Base-by-base conservation (phyloP, 2,888 invertebrate species). In the Amorpha juglandis region DNA sequence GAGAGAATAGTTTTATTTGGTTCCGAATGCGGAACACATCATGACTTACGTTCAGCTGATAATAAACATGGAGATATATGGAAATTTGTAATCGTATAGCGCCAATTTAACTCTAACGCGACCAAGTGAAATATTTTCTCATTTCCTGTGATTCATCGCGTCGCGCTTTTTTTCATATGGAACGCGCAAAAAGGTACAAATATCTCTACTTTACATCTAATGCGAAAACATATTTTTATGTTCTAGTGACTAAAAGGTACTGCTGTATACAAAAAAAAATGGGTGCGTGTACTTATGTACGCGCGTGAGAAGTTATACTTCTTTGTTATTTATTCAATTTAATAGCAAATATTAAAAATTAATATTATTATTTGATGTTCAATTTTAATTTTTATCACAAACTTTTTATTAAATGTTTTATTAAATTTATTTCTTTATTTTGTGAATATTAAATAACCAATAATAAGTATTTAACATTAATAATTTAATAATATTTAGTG, bases 151-250 rank as follows among this genome's bases (percentile, higher is more conserved):
- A 69, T 63, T 67, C 66, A 70, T 71, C 69, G 65, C 66, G 67
- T 62, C 66, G 64, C 69, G 51, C 67, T 69, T 73, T 70, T n/a
- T 71, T 69, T 66, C 70, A 63, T 70, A 69, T 69, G 70, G 66
- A 27, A 63, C 42, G 71, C 67, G 70, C 70, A 70, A 71, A 72
- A 75, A 69, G 72, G 71, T 71, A 42, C 42, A 72, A 74, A 73
- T 70, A 70, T 72, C 69, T 71, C 66, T 71, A 69, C 70, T 69
- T 66, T 68, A 67, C 71, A 71, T 72, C 72, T 71, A 72, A 73
- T 68, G 69, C 67, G 64, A 71, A 69, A 68, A 70, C 70, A 73
- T n/a, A n/a, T 67, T 65, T 70, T 72, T 66, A 27, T 27, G 27
- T 27, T 27, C 27, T 63, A 69, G 72, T 70, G 71, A 69, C 72